These are phyloP conservation scores for Corythucha ciliata DNA, from an alignment of 2,888 invertebrate species.

Conservation along the genomic window DNA sequence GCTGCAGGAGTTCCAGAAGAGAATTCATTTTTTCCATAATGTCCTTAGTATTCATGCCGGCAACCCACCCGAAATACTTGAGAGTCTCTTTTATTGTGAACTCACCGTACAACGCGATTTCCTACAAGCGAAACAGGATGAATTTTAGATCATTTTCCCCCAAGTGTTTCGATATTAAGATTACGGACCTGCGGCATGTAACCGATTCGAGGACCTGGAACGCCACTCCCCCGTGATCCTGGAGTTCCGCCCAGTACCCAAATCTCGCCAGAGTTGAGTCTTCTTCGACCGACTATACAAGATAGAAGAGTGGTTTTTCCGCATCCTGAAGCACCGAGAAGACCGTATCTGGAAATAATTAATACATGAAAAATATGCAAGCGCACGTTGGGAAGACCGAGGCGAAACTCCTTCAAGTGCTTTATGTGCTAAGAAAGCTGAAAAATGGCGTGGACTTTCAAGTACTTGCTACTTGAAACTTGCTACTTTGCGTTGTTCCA, in stretches of 20 bases:
- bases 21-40: slow-evolving; percentile 64
- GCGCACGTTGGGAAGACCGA: too few relatives aligned
- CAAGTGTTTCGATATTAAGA: not conserved
- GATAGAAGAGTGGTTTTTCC: slow-evolving; percentile 82
- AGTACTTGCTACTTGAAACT: too few relatives aligned
- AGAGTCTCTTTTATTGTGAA: slow-evolving; percentile 73
- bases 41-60: slow-evolving; percentile 58
- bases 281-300: slow-evolving; percentile 73
- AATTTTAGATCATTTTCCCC: not conserved
- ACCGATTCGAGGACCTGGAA: slow-evolving; percentile 81
- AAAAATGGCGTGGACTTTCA: too few relatives aligned
- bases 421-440: too few relatives aligned
- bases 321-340: slow-evolving; percentile 82
- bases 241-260: slow-evolving; percentile 77
- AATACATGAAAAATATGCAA: too few relatives aligned
- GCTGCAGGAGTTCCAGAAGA: slow-evolving; percentile 53
- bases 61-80: slow-evolving; percentile 74
- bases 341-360: slow-evolving; percentile 68
- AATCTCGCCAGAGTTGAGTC: slow-evolving; percentile 70
- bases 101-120: slow-evolving; percentile 64
- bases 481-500: too few relatives aligned
- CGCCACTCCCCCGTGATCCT: slow-evolving; percentile 70
- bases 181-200: slow-evolving; percentile 89
- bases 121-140: slow-evolving; percentile 44
- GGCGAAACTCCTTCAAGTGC: too few relatives aligned